Evolutionary conservation across 2,113 vertebrate species (phyloP).

Genomic region (Percina caprodes): DNA sequence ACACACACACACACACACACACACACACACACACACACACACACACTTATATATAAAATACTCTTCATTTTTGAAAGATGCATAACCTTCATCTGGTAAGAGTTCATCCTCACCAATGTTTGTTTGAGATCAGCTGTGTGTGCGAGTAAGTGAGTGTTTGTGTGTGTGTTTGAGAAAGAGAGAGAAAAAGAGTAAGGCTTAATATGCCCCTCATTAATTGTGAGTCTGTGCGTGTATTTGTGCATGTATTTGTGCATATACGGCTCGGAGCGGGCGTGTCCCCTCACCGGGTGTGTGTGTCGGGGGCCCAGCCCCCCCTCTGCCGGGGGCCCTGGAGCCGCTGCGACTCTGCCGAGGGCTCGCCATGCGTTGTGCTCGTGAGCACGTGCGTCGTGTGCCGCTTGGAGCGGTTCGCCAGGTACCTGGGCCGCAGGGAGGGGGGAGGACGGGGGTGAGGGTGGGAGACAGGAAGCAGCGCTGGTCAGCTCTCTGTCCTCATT

Average conservation of each 20-base stretch:
- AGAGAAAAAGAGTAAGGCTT: conserved; percentile 8
- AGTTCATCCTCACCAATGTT: conserved; percentile 17
- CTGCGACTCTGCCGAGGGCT: conserved; percentile 95
- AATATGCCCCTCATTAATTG: conserved; percentile 15
- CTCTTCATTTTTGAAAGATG: not conserved
- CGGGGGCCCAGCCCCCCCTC: conserved; percentile 93
- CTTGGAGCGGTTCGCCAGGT: conserved; percentile 99
- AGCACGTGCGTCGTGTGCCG: conserved; percentile 95
- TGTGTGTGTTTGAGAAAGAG: conserved; percentile 3
- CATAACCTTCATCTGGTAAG: not conserved
- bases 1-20: no score
- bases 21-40: no score
- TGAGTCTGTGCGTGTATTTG: conserved; percentile 32
- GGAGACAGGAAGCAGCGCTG: conserved; percentile 86
- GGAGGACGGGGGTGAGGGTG: conserved; percentile 73
- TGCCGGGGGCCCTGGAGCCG: conserved; percentile 94
- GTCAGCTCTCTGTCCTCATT: conserved; percentile 85
- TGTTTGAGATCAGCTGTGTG: conserved; percentile 13
- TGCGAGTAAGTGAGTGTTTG: not conserved
- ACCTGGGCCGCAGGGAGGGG: conserved; percentile 89
- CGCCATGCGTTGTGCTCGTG: conserved; percentile 92
- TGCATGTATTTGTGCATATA: conserved; percentile 62
- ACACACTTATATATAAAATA: not conserved
- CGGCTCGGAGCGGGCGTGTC: conserved; percentile 73
- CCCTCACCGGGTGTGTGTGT: conserved; percentile 96